Evolutionary conservation across 2,888 invertebrate species (phyloP).

Genomic region (Portevinia maculata): DNA sequence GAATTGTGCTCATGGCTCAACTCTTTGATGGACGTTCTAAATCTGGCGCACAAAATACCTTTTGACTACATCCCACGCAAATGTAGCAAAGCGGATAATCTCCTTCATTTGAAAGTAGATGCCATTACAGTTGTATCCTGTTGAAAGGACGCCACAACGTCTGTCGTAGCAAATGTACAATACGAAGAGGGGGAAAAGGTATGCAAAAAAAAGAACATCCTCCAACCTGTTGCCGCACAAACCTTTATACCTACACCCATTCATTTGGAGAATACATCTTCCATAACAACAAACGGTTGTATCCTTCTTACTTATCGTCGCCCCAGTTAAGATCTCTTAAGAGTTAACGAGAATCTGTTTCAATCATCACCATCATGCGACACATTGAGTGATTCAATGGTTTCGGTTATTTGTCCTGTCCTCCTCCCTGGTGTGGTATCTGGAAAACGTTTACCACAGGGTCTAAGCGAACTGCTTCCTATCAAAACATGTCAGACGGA

Average conservation of each 20-base stretch:
- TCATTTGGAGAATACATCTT: conserved; percentile 43
- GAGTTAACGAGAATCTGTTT: conserved; percentile 61
- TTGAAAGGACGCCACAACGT: conserved; percentile 44
- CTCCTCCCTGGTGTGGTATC: conserved; percentile 28
- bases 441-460: conserved; percentile 16
- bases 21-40: too few species aligned
- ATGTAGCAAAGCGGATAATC: background rate
- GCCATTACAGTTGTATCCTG: conserved; percentile 1
- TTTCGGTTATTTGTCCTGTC: conserved; percentile 39
- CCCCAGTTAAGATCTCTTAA: conserved; percentile 41
- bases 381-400: conserved; percentile 44
- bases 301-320: conserved; percentile 6
- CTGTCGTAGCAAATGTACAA: conserved; percentile 37
- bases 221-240: conserved; percentile 59
- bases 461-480: conserved; percentile 52
- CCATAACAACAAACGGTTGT: conserved; percentile 47
- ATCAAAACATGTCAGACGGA: conserved; percentile 42
- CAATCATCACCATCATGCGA: conserved; percentile 69
- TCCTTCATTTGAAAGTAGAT: background rate
- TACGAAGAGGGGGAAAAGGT: conserved; percentile 29
- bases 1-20: too few species aligned
- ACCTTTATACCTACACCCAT: conserved; percentile 7
- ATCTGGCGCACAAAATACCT: background rate
- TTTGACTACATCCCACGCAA: background rate
- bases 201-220: conserved; percentile 35